Percentiles rank a stretch among this genome's conserved stretches.
phyloP scores from a whole-genome alignment of 2,797 vertebrate genomes.

The Chromis chromis region DNA sequence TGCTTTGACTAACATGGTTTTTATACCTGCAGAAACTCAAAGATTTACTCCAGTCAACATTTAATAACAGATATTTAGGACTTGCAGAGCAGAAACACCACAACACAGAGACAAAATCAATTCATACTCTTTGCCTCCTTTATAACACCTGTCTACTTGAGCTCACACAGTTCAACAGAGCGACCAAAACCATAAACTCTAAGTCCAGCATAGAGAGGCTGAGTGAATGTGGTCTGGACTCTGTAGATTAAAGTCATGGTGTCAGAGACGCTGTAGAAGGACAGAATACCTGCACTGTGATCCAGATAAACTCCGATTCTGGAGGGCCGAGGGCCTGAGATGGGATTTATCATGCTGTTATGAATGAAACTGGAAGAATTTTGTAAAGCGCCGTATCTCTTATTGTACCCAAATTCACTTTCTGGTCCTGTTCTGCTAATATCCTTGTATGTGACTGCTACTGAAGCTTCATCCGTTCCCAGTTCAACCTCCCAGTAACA shows the following conservation, averaged over 20 bases:
- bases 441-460: constrained; percentile 2
- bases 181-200: not conserved
- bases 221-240: constrained; percentile 42
- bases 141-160: not conserved
- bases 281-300: constrained; percentile 9
- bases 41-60: no score
- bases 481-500: no score
- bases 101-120: no score
- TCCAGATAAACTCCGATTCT: no score
- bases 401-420: not conserved
- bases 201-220: not conserved
- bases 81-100: no score
- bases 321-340: no score
- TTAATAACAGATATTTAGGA: no score
- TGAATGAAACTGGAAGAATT: not conserved
- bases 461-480: not conserved
- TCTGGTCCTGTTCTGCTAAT: not conserved
- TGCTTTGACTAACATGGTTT: no score
- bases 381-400: constrained; percentile 6
- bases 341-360: not conserved
- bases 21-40: no score
- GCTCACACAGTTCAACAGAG: constrained; percentile 3
- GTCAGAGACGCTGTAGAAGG: constrained; percentile 37
- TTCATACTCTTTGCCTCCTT: not conserved
- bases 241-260: constrained; percentile 50